Base-by-base conservation (phyloP, 37 sponge, comb jelly and placozoan genomes). In the Oopsacas minuta region DNA sequence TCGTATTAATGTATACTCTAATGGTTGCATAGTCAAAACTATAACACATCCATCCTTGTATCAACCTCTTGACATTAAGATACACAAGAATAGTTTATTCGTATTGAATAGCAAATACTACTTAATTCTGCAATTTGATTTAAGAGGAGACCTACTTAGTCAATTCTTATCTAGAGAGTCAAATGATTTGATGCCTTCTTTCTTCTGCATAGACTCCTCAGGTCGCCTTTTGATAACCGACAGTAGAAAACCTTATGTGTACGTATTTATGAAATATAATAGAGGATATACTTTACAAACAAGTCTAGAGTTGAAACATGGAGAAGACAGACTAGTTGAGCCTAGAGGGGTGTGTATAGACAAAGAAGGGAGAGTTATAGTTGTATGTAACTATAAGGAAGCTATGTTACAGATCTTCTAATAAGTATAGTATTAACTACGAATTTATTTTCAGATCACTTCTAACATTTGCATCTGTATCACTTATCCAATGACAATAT, bases 391-490 rank as follows among this genome's bases (percentile, higher is more conserved):
- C 75, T 61, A 61, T n/a, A 61, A 61, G 22, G 17, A 61, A 12
- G 75, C 75, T 12, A 61, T 61, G 75, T 34, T 61, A n/a, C 75
- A 61, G 75, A 61, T 61, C 22, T 61, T 61, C 75, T 61, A 61
- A n/a, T 34, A 46, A n/a, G n/a, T n/a, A n/a, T n/a, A n/a, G n/a
- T n/a, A n/a, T n/a, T n/a, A n/a, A n/a, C n/a, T n/a, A n/a, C n/a
- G n/a, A n/a, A n/a, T n/a, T n/a, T n/a, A n/a, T n/a, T n/a, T n/a
- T n/a, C n/a, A n/a, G n/a, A n/a, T n/a, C n/a, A n/a, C n/a, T n/a
- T n/a, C n/a, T n/a, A n/a, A n/a, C n/a, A n/a, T n/a, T n/a, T n/a
- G n/a, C n/a, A n/a, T n/a, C n/a, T n/a, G n/a, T n/a, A n/a, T n/a
- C n/a, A n/a, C n/a, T n/a, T n/a, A n/a, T n/a, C n/a, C n/a, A n/a